Percentiles rank a stretch among this genome's conserved stretches.
phyloP scores from a whole-genome alignment of 2,113 vertebrate species.

The Dromiciops gliroides region DNA sequence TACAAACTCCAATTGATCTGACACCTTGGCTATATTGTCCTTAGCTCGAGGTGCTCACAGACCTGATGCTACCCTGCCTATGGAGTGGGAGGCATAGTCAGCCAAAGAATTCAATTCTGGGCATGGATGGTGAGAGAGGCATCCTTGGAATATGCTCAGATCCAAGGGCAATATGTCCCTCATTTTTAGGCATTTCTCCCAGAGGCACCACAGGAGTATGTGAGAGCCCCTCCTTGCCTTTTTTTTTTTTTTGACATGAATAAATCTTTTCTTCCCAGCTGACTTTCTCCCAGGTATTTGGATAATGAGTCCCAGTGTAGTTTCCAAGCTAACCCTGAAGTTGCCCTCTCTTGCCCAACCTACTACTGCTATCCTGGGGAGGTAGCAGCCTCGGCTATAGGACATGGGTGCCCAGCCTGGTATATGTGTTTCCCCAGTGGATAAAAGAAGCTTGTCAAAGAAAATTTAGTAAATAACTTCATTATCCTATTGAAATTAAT shows the following conservation, averaged over 20 bases:
- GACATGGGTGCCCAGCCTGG: not conserved
- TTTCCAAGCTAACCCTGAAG: not conserved
- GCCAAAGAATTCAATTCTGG: not conserved
- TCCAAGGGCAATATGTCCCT: not conserved
- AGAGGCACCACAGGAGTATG: not conserved
- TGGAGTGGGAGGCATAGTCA: not conserved
- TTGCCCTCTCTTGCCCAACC: not conserved
- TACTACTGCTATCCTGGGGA: not conserved
- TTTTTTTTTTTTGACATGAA: not conserved
- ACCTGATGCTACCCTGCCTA: not conserved
- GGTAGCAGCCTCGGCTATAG: not conserved
- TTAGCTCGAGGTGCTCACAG: constrained; percentile 10
- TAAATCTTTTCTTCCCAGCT: not conserved
- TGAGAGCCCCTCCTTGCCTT: not conserved
- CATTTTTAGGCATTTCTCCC: not conserved
- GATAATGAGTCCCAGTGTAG: not conserved
- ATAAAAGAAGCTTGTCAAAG: not conserved
- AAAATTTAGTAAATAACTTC: not conserved
- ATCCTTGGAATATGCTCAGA: not conserved
- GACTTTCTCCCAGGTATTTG: not conserved
- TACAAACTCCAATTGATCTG: constrained; percentile 9
- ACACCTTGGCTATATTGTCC: not conserved
- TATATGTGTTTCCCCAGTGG: not conserved
- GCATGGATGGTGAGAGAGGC: not conserved
- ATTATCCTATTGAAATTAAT: not conserved